These are phyloP conservation scores for Lottia scabra DNA, from an alignment of 2,888 invertebrate species.

Conservation along the genomic window DNA sequence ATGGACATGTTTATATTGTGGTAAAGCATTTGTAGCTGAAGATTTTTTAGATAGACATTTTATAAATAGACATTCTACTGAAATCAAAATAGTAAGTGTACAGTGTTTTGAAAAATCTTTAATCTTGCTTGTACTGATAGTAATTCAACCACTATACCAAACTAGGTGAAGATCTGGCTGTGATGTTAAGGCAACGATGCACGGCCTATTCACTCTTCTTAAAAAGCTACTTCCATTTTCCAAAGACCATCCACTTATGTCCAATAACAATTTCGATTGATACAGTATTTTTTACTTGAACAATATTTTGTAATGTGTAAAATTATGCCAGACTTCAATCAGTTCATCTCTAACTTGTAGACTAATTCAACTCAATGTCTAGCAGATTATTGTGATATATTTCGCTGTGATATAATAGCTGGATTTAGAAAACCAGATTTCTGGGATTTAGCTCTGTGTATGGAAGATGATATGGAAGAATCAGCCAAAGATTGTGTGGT, in stretches of 20 bases:
- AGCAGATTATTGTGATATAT: constrained; percentile 95
- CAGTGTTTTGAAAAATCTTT: no score
- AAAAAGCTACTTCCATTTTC: no score
- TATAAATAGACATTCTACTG: constrained; percentile 54
- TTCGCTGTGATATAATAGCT: constrained; percentile 85
- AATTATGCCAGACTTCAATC: not conserved
- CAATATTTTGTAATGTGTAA: no score
- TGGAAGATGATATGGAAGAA: constrained; percentile 62
- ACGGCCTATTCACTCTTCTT: no score
- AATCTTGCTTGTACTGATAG: no score
- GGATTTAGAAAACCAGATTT: constrained; percentile 45
- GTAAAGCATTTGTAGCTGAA: constrained; percentile 62
- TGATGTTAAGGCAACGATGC: no score
- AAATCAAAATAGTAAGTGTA: constrained; percentile 23
- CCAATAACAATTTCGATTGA: no score
- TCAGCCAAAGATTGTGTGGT: constrained; percentile 60
- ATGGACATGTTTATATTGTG: constrained; percentile 64
- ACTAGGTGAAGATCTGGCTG: no score
- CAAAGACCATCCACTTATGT: no score
- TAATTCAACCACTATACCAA: no score
- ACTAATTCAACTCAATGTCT: constrained; percentile 92
- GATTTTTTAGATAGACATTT: constrained; percentile 60
- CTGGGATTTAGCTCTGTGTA: constrained; percentile 65
- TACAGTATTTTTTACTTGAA: no score
- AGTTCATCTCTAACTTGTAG: constrained; percentile 70